Evolutionary conservation across 2,113 vertebrate genomes (phyloP), one percentile per base, ranked within the genome.

Genomic region (Peromyscus californicus): DNA sequence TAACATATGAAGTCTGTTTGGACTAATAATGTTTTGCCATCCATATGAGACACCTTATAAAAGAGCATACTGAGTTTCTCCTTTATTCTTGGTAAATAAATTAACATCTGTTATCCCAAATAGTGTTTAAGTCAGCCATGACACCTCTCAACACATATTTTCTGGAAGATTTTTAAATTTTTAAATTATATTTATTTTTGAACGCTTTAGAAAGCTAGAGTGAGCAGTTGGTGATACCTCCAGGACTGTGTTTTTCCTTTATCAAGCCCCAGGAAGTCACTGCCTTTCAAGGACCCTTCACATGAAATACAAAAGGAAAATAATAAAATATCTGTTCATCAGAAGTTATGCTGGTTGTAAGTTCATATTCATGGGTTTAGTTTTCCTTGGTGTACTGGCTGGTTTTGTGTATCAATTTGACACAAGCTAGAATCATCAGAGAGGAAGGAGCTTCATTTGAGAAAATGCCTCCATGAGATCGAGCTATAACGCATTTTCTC

Each of bases 51-150:
- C 1, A 91, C 0, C 83, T 12, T 90, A 45, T 94, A 54, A 96
- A 76, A 93, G 94, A 93, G 75, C 48, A 85, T 57, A 74, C 85
- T 84, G 82, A 93, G 51, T 74, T 61, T 91, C 84, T 82, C 31
- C 42, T 96, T 97, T 85, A 92, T 94, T 90, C 80, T 91, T 72
- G 57, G 76, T 86, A 96, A 94, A 96, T 67, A 97, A 89, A 95
- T 89, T 92, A 96, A 94, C 89, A 95, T 95, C 96, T 97, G 85
- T 95, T 96, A 96, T 96, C 15, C 78, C 54, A 95, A 48, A 70
- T 74, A 96, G 36, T 36, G 0, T 91, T 74, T 80, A 78, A 97
- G 89, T 92, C 75, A 95, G 36, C 54, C 39, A 82, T 72, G 69
- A 96, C 0, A 0, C 65, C 88, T 94, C 80, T 90, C 70, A 92